These are phyloP conservation scores for Proterorhinus semilunaris DNA, from an alignment of 2,113 vertebrate genomes.

Conservation along the genomic window DNA sequence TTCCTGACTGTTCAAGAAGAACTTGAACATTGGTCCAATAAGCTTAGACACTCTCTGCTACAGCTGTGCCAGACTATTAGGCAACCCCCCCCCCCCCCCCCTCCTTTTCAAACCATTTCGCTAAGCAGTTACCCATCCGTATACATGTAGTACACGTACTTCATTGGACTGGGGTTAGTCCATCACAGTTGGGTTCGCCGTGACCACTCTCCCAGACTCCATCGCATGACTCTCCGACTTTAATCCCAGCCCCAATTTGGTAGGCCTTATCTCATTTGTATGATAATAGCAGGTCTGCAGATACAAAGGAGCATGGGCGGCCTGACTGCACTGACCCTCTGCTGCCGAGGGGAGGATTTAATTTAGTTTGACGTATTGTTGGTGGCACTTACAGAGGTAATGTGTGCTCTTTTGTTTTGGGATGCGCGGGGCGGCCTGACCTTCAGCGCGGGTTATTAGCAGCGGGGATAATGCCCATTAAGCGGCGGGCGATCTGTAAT, in stretches of 20 bases:
- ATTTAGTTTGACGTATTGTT: constrained; percentile 49
- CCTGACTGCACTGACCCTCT: constrained; percentile 43
- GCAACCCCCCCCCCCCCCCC: too few species aligned
- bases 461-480: constrained; percentile 23
- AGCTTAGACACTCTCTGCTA: too few species aligned
- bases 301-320: constrained; percentile 34
- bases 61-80: too few species aligned
- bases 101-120: too few species aligned
- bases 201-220: constrained; percentile 38
- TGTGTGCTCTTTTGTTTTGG: constrained; percentile 45
- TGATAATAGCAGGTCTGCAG: constrained; percentile 73
- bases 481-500: background rate
- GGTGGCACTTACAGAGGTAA: constrained; percentile 41
- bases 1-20: too few species aligned
- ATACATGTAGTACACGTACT: too few species aligned
- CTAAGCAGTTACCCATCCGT: too few species aligned
- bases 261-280: constrained; percentile 78
- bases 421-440: constrained; percentile 28
- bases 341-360: constrained; percentile 36
- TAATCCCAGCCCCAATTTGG: constrained; percentile 73
- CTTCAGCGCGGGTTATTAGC: constrained; percentile 47
- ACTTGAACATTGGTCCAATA: too few species aligned
- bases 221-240: constrained; percentile 45
- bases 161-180: constrained; percentile 12
- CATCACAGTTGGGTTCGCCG: constrained; percentile 15